Conservation (phyloP, 2,888 invertebrate species). For the Atrina japonica region DNA sequence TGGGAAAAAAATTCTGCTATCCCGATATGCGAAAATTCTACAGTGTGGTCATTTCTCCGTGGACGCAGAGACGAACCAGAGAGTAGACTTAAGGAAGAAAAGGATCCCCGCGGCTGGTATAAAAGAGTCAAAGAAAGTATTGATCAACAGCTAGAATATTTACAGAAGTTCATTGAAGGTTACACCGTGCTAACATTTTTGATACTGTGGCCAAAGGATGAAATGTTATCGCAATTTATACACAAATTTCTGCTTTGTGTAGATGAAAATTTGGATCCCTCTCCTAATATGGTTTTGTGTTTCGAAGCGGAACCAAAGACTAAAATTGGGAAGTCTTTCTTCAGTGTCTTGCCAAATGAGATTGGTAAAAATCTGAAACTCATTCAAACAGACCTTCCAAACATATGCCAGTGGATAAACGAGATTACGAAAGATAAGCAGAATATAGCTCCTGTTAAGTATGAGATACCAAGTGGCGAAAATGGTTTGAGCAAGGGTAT, state of each 20-base stretch:
- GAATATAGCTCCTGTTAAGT: background rate
- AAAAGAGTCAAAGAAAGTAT: conserved; percentile 32
- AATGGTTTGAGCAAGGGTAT: background rate
- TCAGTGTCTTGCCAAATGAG: conserved; percentile 6
- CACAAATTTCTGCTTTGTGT: conserved; percentile 17
- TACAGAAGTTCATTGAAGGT: conserved; percentile 45
- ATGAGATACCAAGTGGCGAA: conserved; percentile 36
- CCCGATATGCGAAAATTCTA: conserved; percentile 38
- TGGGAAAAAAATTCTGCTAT: conserved; percentile 36
- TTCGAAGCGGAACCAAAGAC: conserved; percentile 10
- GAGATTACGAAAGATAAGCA: background rate
- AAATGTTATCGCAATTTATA: conserved; percentile 12
- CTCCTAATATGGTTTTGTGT: conserved; percentile 27
- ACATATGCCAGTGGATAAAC: conserved; percentile 28
- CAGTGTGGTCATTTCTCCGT: conserved; percentile 51
- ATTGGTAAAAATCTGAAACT: conserved; percentile 16
- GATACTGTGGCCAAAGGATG: conserved; percentile 45
- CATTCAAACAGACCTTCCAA: conserved; percentile 11
- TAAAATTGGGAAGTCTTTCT: conserved; percentile 1
- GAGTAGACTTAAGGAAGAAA: conserved; percentile 31
- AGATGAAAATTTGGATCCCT: conserved; percentile 27
- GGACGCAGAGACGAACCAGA: conserved; percentile 54
- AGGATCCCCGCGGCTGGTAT: conserved; percentile 46
- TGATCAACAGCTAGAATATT: conserved; percentile 36
- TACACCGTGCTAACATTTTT: conserved; percentile 50